These are phyloP conservation scores for Plecturocebus donacophilus DNA, from an alignment of 2,113 vertebrate genomes.

Conservation along the genomic window DNA sequence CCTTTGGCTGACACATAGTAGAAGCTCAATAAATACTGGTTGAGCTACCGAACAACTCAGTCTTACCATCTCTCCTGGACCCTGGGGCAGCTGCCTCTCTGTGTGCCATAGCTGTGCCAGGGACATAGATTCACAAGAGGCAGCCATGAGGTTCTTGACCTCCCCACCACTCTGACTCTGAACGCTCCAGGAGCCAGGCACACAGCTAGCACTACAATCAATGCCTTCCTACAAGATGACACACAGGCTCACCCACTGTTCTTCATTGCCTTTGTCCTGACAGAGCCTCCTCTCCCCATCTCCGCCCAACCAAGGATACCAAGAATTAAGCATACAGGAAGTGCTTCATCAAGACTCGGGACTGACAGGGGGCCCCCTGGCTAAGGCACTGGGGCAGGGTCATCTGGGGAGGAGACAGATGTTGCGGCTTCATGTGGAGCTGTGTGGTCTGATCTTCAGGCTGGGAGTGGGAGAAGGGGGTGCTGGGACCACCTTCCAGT, in stretches of 20 bases:
- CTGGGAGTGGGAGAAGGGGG: neutral
- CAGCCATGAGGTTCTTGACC: neutral
- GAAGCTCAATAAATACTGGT: neutral
- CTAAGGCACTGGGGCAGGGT: neutral
- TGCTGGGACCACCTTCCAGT: neutral
- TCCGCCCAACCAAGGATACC: rapidly evolving
- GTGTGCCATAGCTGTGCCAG: neutral
- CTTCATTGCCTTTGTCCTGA: neutral
- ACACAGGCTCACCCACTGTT: neutral
- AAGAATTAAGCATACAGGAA: neutral
- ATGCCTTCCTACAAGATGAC: neutral
- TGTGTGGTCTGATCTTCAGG: neutral
- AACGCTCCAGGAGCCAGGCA: neutral
- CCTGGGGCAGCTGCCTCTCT: neutral
- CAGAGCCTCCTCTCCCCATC: neutral
- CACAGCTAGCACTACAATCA: neutral
- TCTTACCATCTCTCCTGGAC: neutral
- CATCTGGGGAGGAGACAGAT: neutral
- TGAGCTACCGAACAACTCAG: neutral
- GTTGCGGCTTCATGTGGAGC: neutral
- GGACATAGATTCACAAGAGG: neutral
- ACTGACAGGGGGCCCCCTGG: neutral
- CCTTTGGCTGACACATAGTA: neutral
- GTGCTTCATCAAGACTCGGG: neutral
- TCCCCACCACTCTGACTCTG: neutral